These are phyloP conservation scores for Agriotes lineatus DNA, from an alignment of 2,888 invertebrate genomes.

Conservation along the genomic window DNA sequence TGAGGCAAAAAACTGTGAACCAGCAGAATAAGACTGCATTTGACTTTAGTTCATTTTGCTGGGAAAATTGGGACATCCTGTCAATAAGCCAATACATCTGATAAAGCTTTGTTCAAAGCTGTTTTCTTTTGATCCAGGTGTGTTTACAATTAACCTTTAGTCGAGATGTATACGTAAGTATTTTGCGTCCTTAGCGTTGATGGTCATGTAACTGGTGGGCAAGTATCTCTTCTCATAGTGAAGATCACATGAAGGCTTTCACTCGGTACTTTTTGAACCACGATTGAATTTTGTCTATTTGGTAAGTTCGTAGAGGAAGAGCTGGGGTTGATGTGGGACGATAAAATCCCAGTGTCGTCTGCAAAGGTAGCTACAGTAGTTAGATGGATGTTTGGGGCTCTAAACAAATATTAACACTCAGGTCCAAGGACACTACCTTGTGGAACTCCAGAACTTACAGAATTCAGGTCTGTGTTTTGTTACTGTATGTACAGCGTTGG, in stretches of 20 bases:
- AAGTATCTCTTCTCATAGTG: neutral
- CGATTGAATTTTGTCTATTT: neutral
- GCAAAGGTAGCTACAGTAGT: neutral
- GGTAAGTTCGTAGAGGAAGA: neutral
- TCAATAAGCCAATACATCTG: too few species aligned
- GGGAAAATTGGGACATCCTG: too few species aligned
- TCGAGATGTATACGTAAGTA: neutral
- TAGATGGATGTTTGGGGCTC: neutral
- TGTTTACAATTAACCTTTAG: neutral
- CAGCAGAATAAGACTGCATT: too few species aligned
- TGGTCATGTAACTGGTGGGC: neutral
- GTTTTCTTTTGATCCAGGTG: neutral
- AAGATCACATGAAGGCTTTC: neutral
- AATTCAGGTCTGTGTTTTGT: neutral
- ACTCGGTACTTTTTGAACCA: neutral
- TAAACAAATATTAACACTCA: neutral
- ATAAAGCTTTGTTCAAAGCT: neutral
- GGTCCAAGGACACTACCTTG: neutral
- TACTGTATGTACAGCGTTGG: too few species aligned
- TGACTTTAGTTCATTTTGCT: too few species aligned
- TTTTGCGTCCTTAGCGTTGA: neutral
- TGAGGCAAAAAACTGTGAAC: too few species aligned
- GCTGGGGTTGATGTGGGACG: neutral
- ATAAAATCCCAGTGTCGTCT: neutral
- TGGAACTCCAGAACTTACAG: neutral